These are phyloP conservation scores for Tachysurus fulvidraco DNA, from an alignment of 2,113 vertebrate genomes.

Conservation along the genomic window DNA sequence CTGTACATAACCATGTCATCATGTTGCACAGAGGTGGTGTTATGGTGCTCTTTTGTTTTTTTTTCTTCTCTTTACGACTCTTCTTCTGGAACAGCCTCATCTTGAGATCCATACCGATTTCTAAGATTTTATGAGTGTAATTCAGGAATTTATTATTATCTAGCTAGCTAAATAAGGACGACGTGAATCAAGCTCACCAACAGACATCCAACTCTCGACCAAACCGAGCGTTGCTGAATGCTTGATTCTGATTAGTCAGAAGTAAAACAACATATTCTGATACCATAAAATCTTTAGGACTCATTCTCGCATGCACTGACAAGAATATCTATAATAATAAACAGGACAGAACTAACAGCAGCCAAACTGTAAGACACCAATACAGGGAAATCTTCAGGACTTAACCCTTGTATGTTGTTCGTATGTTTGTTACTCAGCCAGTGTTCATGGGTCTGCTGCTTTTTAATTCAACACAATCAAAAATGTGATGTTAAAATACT, in stretches of 20 bases:
- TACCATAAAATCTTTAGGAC: neutral
- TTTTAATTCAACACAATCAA: no score
- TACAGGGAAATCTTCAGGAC: no score
- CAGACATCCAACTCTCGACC: neutral
- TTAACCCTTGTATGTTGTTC: no score
- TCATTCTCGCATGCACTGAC: no score
- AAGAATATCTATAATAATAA: no score
- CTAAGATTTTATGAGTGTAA: neutral
- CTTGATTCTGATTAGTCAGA: neutral
- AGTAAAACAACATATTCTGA: neutral
- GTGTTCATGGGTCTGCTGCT: no score
- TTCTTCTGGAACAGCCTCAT: neutral
- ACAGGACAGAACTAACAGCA: no score
- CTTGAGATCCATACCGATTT: neutral
- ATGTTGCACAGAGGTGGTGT: neutral
- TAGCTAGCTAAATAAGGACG: no score
- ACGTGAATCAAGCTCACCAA: neutral
- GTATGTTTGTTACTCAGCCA: no score
- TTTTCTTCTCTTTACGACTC: neutral
- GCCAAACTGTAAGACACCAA: no score
- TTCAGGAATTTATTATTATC: neutral
- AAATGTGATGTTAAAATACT: no score
- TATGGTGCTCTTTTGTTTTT: neutral
- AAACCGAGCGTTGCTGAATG: neutral
- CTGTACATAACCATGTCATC: neutral